phyloP scores from a whole-genome alignment of 92 coral and sea anemone species.

The Actinernus sp. region DNA sequence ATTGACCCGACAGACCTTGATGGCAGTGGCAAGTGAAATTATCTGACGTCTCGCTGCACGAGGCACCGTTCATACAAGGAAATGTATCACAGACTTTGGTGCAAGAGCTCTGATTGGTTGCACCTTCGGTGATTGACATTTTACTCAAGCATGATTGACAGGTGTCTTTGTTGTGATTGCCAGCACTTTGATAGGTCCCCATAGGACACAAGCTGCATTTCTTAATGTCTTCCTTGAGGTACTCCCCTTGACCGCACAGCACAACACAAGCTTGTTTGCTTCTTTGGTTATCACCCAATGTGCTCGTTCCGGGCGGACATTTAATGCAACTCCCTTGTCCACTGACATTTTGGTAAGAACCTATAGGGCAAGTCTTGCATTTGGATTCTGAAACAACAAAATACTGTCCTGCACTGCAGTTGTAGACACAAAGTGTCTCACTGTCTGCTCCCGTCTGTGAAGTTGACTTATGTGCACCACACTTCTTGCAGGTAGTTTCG shows the following conservation, averaged over 20 bases:
- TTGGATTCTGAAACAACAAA: slow-evolving; percentile 1
- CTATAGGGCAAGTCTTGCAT: slow-evolving; percentile 49
- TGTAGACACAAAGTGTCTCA: slow-evolving; percentile 17
- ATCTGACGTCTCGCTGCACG: slow-evolving; percentile 5
- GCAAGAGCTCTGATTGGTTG: slow-evolving; percentile 19
- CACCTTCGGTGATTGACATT: slow-evolving; percentile 20
- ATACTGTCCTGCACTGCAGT: slow-evolving; percentile 46
- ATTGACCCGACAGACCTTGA: slow-evolving; percentile 15
- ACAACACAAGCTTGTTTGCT: slow-evolving; percentile 30
- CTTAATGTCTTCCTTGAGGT: neutral
- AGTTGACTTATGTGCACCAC: slow-evolving; percentile 40
- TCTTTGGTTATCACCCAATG: slow-evolving; percentile 13
- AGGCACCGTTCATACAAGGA: slow-evolving; percentile 38
- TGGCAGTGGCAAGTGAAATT: slow-evolving; percentile 20
- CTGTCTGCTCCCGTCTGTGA: slow-evolving; percentile 19
- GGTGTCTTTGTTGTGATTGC: slow-evolving; percentile 14
- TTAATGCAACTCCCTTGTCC: slow-evolving; percentile 7
- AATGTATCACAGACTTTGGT: slow-evolving; percentile 7
- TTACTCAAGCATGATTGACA: slow-evolving; percentile 50
- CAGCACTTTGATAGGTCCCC: slow-evolving; percentile 55
- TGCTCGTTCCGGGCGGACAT: slow-evolving; percentile 45
- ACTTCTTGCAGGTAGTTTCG: slow-evolving; percentile 25
- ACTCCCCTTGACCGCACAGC: slow-evolving; percentile 51
- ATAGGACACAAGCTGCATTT: slow-evolving; percentile 31
- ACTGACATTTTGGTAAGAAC: slow-evolving; percentile 38